A percentile compares a stretch with the other conserved stretches of the same genome.
Conservation (phyloP, 1,140 invertebrate species). For the Drosophila repleta region DNA sequence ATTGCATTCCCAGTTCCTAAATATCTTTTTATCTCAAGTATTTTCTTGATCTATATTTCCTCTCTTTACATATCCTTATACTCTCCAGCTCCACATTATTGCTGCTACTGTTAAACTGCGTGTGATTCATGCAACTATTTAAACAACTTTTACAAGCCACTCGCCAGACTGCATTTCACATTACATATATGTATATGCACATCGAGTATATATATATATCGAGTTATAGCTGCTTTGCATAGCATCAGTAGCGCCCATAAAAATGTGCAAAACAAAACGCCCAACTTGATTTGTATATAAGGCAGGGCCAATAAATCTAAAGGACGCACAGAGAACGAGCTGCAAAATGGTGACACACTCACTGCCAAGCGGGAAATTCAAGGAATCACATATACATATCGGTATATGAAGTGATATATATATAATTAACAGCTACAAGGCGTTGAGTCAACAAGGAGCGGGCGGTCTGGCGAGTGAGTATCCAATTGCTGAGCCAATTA, state of each 20-base stretch:
- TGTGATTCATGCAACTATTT: constrained; percentile 4
- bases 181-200: neutral
- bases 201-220: neutral
- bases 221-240: constrained; percentile 33
- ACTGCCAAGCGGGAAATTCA: constrained; percentile 23
- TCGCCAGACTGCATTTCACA: neutral
- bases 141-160: neutral
- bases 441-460: constrained; percentile 25
- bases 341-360: constrained; percentile 49
- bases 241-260: constrained; percentile 75
- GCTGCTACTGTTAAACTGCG: neutral
- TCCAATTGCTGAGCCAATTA: constrained; percentile 53
- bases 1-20: no score
- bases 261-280: constrained; percentile 74
- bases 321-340: constrained; percentile 13
- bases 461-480: neutral
- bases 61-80: no score
- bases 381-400: constrained; percentile 13
- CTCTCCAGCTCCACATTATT: neutral
- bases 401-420: constrained; percentile 51
- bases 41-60: no score
- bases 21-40: no score
- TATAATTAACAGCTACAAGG: constrained; percentile 53
- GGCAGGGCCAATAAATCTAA: constrained; percentile 56
- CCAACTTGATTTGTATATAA: constrained; percentile 59